Evolutionary conservation across 2,113 vertebrate genomes (phyloP), one percentile per base, ranked within the genome.

Genomic region (Gopherus evgoodei): DNA sequence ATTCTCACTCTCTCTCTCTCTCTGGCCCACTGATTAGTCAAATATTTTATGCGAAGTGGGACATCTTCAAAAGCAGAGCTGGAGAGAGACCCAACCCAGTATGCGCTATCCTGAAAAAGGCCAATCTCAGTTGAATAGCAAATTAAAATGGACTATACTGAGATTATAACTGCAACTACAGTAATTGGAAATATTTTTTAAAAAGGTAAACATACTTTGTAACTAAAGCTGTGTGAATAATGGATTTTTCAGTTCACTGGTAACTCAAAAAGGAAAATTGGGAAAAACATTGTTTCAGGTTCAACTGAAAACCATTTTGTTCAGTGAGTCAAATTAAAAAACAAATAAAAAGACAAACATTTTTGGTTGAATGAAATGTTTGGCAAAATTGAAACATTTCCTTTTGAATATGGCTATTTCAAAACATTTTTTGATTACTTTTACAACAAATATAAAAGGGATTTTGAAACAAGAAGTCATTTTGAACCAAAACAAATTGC

Each of bases 71-170:
- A 65, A 65, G 59, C 31, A 65, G 31, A 35, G 59, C 59, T 65
- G 31, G 5, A 16, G 59, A 35, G 59, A 65, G 14, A 65, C 59
- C 31, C 29, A 65, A 35, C 27, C 13, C 59, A 65, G 59, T 35
- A 65, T 16, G 35, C 13, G 16, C 29, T 35, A 65, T 17, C 14
- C 12, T 65, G 59, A 62, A 62, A 31, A 50, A 50, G 27, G 13
- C 5, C 9, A 83, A 50, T 81, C 12, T 1, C 2, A 44, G 42
- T 4, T n/a, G 0, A 1, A 59, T 86, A 56, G 6, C 9, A 44
- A 56, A 82, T 81, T 79, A 81, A 5, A n/a, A 88, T 88, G 6
- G 0, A 49, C 59, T 13, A 29, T n/a, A 3, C 6, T 42, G 3
- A 84, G 38, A 4, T 78, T 86, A 54, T 21, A 42, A 56, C 8